Base-by-base conservation (phyloP, 2,888 invertebrate genomes). In the Leptinotarsa tumamoca region DNA sequence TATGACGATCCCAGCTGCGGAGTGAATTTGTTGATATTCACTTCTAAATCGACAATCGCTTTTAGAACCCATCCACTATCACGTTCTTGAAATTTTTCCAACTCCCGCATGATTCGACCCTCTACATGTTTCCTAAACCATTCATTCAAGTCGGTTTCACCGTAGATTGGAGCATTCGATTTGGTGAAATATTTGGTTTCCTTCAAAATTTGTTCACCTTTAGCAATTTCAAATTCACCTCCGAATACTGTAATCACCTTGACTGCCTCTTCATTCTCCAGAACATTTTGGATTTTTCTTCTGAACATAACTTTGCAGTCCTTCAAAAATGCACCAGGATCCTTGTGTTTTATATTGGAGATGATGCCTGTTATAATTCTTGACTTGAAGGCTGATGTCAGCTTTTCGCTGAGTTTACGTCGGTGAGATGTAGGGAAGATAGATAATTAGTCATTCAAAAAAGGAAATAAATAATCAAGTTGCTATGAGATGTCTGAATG, bases 171-270 rank as follows among this genome's bases (percentile, higher is more conserved):
- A 4, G 67, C 43, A 72, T 74, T 74, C 13, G 77, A 79, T 3
- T 83, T 83, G 18, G 77, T 82, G 18, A 83, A 79, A 61, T 82
- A 80, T 67, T 84, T 83, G 18, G 61, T 77, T 50, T 83, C 84
- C 23, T 68, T 17, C 23, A 23, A 23, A 23, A 23, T 23, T 23
- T 23, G 23, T 23, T 23, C 23, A 23, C 23, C 23, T 23, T 23
- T 23, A 23, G 52, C n/a, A 3, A 79, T 66, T 5, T 72, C 54
- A 71, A 80, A 81, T 73, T 82, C 80, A 7, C 75, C 78, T 27
- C 79, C 67, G 21, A 82, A 79, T 23, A 77, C 76, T 14, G 76
- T 51, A 72, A 81, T 78, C 2, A 81, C 78, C 13, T 80, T 74
- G 17, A 74, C 66, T 4, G 66, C 76, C 17, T 54, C 71, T 51